Conservation (phyloP, 1,140 invertebrate genomes). For the Apis cerana region DNA sequence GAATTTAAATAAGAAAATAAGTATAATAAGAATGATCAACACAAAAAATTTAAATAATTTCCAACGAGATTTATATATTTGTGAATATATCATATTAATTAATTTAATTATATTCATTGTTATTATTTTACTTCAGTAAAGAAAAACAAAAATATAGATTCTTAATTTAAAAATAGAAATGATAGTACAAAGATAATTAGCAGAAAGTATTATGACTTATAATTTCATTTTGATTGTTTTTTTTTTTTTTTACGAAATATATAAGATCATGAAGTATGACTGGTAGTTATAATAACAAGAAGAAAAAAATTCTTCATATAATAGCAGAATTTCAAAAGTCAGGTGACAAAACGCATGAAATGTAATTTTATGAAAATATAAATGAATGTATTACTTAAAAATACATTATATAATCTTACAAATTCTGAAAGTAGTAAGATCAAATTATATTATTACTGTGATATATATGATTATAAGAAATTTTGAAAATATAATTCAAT, state of each 20-base stretch:
- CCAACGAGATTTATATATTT: background rate
- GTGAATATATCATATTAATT: background rate
- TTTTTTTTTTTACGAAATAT: background rate
- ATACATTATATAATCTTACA: conserved; percentile 35
- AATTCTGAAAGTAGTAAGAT: conserved; percentile 26
- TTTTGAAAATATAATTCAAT: conserved; percentile 35
- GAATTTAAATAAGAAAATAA: conserved; percentile 24
- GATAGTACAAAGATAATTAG: conserved; percentile 39
- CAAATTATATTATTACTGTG: conserved; percentile 61
- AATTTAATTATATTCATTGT: conserved; percentile 12
- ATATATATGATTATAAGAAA: conserved; percentile 64
- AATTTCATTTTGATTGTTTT: conserved; percentile 10
- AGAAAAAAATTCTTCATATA: background rate
- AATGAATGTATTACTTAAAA: conserved; percentile 41
- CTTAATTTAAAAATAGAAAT: conserved; percentile 39
- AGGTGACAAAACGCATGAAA: background rate
- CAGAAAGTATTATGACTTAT: conserved; percentile 25
- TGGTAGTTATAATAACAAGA: background rate
- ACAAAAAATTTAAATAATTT: conserved; percentile 23
- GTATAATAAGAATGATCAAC: conserved; percentile 27
- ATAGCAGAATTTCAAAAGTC: conserved; percentile 1
- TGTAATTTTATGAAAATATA: conserved; percentile 38
- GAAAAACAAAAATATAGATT: conserved; percentile 29
- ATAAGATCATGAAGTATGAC: background rate
- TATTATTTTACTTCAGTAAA: conserved; percentile 28